phyloP scores from a whole-genome alignment of 2,113 vertebrate species.

The Chloropsis hardwickii region DNA sequence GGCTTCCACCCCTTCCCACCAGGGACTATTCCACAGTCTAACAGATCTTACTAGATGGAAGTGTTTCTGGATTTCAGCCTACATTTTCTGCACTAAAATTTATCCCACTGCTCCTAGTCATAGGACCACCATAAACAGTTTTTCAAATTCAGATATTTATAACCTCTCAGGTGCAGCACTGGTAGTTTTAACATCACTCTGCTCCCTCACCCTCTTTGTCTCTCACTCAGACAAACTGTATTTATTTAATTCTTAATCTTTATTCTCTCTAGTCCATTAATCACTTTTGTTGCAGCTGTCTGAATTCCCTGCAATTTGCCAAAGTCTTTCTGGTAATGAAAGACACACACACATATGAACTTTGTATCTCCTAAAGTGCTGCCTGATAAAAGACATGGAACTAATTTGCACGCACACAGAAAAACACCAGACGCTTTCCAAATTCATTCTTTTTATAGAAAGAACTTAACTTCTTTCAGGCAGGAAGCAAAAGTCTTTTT shows the following conservation, averaged over 20 bases:
- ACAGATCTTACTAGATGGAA: not conserved
- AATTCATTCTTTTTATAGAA: not conserved
- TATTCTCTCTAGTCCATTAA: not conserved
- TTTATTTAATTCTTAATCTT: not conserved
- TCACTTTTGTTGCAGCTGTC: not conserved
- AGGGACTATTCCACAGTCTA: not conserved
- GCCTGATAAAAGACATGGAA: not conserved
- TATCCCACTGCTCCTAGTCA: not conserved
- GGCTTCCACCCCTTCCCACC: not conserved
- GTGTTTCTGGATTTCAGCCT: not conserved
- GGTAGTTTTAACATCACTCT: not conserved
- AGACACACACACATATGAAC: not conserved
- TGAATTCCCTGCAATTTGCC: not conserved
- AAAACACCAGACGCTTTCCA: not conserved
- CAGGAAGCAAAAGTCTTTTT: slow-evolving; percentile 21
- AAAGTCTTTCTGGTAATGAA: not conserved
- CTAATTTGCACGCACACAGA: not conserved
- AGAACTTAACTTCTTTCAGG: not conserved
- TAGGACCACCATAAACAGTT: not conserved
- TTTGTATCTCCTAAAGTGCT: not conserved
- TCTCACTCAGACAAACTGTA: not conserved
- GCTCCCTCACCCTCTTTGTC: not conserved
- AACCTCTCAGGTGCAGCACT: not conserved
- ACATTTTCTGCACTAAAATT: not conserved
- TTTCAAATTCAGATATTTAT: not conserved